Evolutionary conservation across 2,113 vertebrate species (phyloP), one percentile per base, ranked within the genome.

Genomic region (Corythaixoides concolor): DNA sequence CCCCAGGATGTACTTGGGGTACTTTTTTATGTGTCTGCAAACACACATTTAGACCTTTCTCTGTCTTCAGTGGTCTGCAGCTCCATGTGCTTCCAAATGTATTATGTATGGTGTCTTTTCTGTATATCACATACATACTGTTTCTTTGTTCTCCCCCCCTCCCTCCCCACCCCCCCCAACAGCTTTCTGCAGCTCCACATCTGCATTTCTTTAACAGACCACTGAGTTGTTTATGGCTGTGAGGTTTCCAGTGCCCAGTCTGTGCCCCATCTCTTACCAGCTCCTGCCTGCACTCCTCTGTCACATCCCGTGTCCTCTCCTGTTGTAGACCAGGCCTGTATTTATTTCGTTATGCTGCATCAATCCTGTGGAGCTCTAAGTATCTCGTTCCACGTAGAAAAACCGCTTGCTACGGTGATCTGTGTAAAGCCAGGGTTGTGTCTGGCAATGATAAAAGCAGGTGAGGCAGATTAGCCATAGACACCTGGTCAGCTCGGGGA

Each of bases 331-430:
- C n/a, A 12, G 53, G 17, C 53, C 21, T 49, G n/a, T 39, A 39
- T 39, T 39, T 28, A 6, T 33, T 49, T 60, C 45, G 8, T 23
- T n/a, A 28, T 0, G 3, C 43, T n/a, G 2, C 35, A 0, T 17
- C n/a, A 10, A n/a, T 32, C 6, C 66, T 50, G 2, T 12, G n/a
- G 28, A 33, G 79, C 55, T 33, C 0, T 15, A 26, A 58, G 28
- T 27, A 9, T 33, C 43, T 58, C 3, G 2, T 19, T 49, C 64
- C 27, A 15, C 3, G 17, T 22, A 33, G 66, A 13, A 27, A 39
- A 17, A 2, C 13, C 2, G 4, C 43, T 27, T 39, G 64, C 26
- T 28, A 12, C 60, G 19, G 32, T 52, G 30, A 0, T 20, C 53
- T 33, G 1, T 59, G 4, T 23, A 18, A 8, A 45, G 7, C 15